Evolutionary conservation across 1,140 invertebrate genomes (phyloP).

Genomic region (Medauroidea extradentata): DNA sequence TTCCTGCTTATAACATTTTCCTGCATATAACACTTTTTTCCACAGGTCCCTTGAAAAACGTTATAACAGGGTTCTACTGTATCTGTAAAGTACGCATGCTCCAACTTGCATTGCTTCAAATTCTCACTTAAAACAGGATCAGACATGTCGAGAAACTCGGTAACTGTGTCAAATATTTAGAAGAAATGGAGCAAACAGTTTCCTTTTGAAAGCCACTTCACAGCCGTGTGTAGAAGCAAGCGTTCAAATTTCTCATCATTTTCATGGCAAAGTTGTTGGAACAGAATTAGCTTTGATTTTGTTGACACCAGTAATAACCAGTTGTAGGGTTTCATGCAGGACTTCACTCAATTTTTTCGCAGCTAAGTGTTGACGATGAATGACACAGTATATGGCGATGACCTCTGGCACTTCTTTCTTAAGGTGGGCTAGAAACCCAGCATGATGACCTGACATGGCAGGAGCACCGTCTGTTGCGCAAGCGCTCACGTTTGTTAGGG

Average conservation of each 20-base stretch:
- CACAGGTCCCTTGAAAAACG: no score
- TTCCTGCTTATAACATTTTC: no score
- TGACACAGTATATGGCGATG: neutral
- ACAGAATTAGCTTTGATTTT: slow-evolving; percentile 10
- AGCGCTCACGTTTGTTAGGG: slow-evolving; percentile 1
- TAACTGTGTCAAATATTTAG: neutral
- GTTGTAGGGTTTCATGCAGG: slow-evolving; percentile 5
- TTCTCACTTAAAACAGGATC: slow-evolving; percentile 6
- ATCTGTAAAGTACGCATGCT: neutral
- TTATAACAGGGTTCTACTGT: no score
- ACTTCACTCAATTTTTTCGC: slow-evolving; percentile 3
- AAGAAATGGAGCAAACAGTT: neutral
- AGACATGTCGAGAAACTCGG: slow-evolving; percentile 1
- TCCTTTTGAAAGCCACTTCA: slow-evolving; percentile 11
- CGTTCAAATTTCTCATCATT: neutral
- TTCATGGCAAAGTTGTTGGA: slow-evolving; percentile 9
- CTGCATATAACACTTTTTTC: no score
- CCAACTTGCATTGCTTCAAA: slow-evolving; percentile 1
- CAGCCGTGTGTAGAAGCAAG: no score
- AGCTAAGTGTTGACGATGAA: slow-evolving; percentile 9
- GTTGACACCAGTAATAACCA: slow-evolving; percentile 4
- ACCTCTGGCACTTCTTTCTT: slow-evolving; percentile 8
- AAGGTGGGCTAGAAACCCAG: slow-evolving; percentile 1
- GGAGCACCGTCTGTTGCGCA: neutral
- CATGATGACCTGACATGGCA: neutral